Base-by-base conservation (phyloP, 1,140 invertebrate species). In the Liolophura sinensis region DNA sequence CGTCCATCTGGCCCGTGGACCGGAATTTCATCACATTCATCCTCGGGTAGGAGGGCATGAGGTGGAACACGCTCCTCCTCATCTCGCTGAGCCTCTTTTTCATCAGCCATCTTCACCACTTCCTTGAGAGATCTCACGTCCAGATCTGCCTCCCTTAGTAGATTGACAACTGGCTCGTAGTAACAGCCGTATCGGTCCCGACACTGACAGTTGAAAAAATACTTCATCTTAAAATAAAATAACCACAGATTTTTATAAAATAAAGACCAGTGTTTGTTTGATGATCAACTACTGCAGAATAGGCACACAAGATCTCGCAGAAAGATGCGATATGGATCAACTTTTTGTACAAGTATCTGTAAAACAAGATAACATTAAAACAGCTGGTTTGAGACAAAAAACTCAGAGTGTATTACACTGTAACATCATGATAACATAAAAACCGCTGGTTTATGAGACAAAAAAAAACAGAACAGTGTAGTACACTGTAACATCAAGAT, bases 1-100 rank as follows among this genome's bases (percentile, higher is more conserved):
- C 69, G 77, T 51, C 73, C 76, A 48, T 76, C 75, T 15, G 75
- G 72, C 22, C 73, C 70, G 68, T 80, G 78, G 9, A 80, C 78
- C 15, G 78, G 78, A 0, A 78, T 69, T 58, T 75, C 76, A 56
- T 78, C 75, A 31, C 65, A 60, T 25, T 76, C 71, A 31, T 80
- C 78, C 48, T 76, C 74, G 12, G 74, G 74, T 15, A 80, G 65
- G 31, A 78, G 55, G 5, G 78, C 73, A 59, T 80, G 77, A 0
- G 74, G 69, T 25, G 78, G 77, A 18, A 48, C 69, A 46, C 61
- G 46, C 1, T 62, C 56, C 46, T 70, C 56, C 59, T 22, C 59
- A 14, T 68, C 70, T 20, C 24, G 48, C 20, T 46, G 31, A 7
- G 31, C 31, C 31, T 40, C 31, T 40, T 40, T 40, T 5, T 40